Evolutionary conservation across 2,113 vertebrate species (phyloP).

Genomic region (Corythaeola cristata): DNA sequence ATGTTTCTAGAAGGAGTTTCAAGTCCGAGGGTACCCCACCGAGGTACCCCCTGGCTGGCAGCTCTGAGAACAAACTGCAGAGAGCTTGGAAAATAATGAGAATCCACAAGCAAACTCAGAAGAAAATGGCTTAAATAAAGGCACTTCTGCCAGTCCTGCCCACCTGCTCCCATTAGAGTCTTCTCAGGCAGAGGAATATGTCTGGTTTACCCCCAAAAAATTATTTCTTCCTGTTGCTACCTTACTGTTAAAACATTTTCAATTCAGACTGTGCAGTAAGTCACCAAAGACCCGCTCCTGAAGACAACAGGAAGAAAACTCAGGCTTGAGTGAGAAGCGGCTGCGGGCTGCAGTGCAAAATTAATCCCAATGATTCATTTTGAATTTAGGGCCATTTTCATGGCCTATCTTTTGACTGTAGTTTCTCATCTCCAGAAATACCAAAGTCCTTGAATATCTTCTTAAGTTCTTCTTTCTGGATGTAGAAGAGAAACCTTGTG

Average conservation of each 20-base stretch:
- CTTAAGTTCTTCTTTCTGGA: conserved; percentile 37
- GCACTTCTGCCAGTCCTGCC: not conserved
- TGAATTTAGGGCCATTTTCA: not conserved
- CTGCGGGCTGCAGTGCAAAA: not conserved
- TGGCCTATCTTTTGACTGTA: not conserved
- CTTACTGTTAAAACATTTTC: not conserved
- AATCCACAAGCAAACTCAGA: not conserved
- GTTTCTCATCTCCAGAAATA: conserved; percentile 38
- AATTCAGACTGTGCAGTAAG: not conserved
- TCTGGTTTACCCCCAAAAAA: fast-evolving
- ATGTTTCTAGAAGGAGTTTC: not conserved
- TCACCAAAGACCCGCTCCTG: not conserved
- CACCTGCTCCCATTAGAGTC: not conserved
- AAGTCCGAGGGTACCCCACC: fast-evolving
- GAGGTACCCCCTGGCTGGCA: not conserved
- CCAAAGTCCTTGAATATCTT: conserved; percentile 59
- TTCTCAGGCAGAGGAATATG: not conserved
- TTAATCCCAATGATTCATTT: not conserved
- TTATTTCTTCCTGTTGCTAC: not conserved
- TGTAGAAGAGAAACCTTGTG: conserved; percentile 70
- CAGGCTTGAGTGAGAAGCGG: not conserved
- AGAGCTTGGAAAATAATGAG: not conserved
- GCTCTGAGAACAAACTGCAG: not conserved
- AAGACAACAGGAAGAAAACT: not conserved
- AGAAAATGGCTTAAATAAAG: not conserved